Base-by-base conservation (phyloP, 2,888 invertebrate species). In the Netelia melanura region DNA sequence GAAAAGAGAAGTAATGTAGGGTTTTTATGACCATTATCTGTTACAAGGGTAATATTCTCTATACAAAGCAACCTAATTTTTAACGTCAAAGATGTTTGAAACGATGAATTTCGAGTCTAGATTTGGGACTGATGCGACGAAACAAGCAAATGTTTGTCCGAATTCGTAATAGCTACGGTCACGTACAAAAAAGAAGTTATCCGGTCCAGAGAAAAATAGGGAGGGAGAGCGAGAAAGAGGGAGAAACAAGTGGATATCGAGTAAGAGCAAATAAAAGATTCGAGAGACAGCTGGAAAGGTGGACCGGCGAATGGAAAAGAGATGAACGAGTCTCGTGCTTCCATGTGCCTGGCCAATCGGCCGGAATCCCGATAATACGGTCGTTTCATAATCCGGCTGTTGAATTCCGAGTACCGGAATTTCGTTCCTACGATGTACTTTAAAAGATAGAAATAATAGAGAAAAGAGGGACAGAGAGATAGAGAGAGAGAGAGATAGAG, bases 361-460 rank as follows among this genome's bases (percentile, higher is more conserved):
- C 56, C 78, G 81, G 84, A 88, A 87, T 87, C 86, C 80, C 88
- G 88, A 89, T 88, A 89, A 88, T 87, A 86, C 86, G 86, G 89
- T 90, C 87, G 90, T 87, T 83, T 89, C 84, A 86, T 88, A 88
- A 89, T 88, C 88, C 87, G 85, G 84, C 84, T 86, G 71, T 81
- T 68, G 81, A 68, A 71, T 85, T 54, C 67, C 70, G 75, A 64
- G 79, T 75, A 48, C 79, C 83, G 79, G 61, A 61, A 83, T 80
- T 81, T 83, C 74, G 75, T 61, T 54, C 75, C 64, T 75, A 52
- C 65, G 72, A 67, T 65, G 62, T 61, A 30, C 58, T 56, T 58
- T 21, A 61, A 72, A 54, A 25, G 44, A n/a, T 8, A 23, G 71
- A 30, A 30, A 30, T 61, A 3, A n/a, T 9, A 54, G 52, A 61